Percentiles rank a stretch among this genome's conserved stretches.
Conservation (phyloP, 2,113 vertebrate species). For the Semnornis frantzii region DNA sequence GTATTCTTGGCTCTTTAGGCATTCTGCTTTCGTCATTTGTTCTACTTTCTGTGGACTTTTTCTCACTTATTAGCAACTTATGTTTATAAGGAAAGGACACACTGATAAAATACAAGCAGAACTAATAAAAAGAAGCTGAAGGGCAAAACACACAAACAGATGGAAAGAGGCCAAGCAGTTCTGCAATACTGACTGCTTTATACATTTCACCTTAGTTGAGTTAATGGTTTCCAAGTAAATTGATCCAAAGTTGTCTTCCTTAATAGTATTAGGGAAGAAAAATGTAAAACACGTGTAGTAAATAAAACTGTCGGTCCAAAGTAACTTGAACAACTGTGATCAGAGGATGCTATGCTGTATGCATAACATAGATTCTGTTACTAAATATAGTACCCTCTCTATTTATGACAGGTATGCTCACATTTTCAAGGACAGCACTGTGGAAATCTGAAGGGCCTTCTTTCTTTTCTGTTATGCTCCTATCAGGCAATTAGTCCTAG, state of each 20-base stretch:
- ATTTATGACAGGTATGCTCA: background rate
- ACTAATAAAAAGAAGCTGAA: conserved; percentile 36
- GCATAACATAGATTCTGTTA: background rate
- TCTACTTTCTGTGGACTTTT: background rate
- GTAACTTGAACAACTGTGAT: background rate
- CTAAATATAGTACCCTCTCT: background rate
- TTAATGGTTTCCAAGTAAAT: conserved; percentile 39
- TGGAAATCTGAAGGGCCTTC: background rate
- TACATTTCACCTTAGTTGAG: conserved; percentile 44
- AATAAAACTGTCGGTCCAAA: background rate
- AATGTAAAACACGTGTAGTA: background rate
- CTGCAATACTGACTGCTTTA: background rate
- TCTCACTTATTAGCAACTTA: background rate
- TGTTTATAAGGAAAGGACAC: background rate
- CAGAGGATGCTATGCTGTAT: background rate
- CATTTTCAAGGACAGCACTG: background rate
- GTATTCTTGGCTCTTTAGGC: background rate
- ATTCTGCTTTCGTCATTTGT: background rate
- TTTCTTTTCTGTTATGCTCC: background rate
- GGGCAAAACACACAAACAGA: background rate
- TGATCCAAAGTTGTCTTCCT: conserved; percentile 39
- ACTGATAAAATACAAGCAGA: background rate
- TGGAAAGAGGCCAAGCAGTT: conserved; percentile 48
- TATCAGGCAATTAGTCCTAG: background rate
- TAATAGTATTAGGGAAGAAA: conserved; percentile 10